Percentiles rank a stretch among this genome's conserved stretches.
Evolutionary conservation across 1,140 invertebrate species (phyloP).

Genomic region (Parasteatoda tepidariorum): DNA sequence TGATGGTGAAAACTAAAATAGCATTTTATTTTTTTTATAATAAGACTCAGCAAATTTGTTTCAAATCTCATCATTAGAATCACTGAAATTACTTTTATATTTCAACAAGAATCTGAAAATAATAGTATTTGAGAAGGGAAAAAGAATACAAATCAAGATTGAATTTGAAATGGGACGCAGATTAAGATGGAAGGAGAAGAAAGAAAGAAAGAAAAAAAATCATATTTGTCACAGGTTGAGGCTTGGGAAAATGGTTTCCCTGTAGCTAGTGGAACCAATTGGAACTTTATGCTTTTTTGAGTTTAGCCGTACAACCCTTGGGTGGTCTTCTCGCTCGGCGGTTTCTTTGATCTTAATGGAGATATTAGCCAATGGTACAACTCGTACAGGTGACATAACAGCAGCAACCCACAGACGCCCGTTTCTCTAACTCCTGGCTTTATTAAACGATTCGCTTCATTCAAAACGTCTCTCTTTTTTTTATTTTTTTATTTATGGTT

Average conservation of each 20-base stretch:
- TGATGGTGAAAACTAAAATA: too few species aligned
- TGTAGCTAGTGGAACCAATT: slow-evolving; percentile 48
- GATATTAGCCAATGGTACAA: slow-evolving; percentile 55
- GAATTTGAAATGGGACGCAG: too few species aligned
- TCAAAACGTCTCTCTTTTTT: background rate
- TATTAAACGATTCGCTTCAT: slow-evolving; percentile 46
- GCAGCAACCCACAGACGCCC: slow-evolving; percentile 4
- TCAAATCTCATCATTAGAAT: too few species aligned
- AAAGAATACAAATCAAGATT: too few species aligned
- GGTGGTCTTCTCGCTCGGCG: slow-evolving; percentile 2
- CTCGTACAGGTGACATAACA: slow-evolving; percentile 52
- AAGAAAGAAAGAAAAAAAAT: background rate
- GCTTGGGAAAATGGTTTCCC: slow-evolving; percentile 36
- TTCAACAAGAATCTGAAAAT: too few species aligned
- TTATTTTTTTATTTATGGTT: background rate
- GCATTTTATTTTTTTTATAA: too few species aligned
- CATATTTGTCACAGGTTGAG: slow-evolving; percentile 41
- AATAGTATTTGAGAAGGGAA: too few species aligned
- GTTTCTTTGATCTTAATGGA: slow-evolving; percentile 50
- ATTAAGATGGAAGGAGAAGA: background rate
- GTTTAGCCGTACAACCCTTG: background rate
- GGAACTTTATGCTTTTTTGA: slow-evolving; percentile 47
- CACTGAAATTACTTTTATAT: too few species aligned
- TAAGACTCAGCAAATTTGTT: too few species aligned
- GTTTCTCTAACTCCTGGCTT: slow-evolving; percentile 16